These are phyloP conservation scores for Sinocyclocheilus anophthalmus DNA, from an alignment of 2,113 vertebrate genomes.

Conservation along the genomic window DNA sequence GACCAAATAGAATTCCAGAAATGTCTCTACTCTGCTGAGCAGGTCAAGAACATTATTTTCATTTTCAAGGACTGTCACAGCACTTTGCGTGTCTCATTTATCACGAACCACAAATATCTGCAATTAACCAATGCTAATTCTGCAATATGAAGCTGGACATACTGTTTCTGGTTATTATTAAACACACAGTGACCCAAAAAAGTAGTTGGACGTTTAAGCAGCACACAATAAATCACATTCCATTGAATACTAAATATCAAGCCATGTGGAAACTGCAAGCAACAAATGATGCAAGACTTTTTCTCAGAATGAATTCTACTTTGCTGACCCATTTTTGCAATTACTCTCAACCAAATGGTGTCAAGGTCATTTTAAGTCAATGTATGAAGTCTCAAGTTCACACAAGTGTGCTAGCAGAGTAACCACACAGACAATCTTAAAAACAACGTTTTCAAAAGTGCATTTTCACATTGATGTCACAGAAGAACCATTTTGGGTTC, in stretches of 20 bases:
- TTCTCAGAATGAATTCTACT: neutral
- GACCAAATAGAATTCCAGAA: neutral
- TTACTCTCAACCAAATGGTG: neutral
- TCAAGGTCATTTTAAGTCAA: slow-evolving; percentile 5
- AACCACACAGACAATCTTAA: neutral
- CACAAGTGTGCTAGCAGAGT: neutral
- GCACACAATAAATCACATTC: neutral
- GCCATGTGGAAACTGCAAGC: slow-evolving; percentile 16
- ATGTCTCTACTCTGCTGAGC: neutral
- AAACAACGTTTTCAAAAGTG: too few relatives aligned
- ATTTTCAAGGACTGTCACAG: neutral
- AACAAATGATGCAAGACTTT: neutral
- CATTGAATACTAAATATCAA: slow-evolving; percentile 10
- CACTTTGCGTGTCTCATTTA: neutral
- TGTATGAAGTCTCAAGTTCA: neutral
- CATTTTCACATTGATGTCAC: too few relatives aligned
- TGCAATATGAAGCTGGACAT: neutral
- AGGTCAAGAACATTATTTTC: neutral
- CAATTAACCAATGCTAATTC: neutral
- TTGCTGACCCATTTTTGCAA: neutral
- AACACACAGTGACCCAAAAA: neutral
- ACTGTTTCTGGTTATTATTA: neutral
- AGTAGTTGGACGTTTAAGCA: neutral
- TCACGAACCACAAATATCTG: neutral
- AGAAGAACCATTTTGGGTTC: too few relatives aligned